Base-by-base conservation (phyloP, 2,113 vertebrate genomes). In the Chionodraco myersi region DNA sequence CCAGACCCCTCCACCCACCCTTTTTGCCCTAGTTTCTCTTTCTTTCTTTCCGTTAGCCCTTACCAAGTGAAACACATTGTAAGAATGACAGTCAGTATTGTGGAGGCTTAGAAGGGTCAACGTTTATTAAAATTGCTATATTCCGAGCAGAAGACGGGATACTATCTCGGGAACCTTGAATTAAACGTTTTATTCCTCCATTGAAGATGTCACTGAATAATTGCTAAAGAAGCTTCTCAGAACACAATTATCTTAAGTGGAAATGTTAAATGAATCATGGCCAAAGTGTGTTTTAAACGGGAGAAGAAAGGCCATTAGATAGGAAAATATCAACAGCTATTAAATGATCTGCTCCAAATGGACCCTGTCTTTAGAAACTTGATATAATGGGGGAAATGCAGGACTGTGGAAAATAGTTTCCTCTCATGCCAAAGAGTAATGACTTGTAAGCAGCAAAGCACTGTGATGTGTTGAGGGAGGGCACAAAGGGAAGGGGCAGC, bases 401-500 rank as follows among this genome's bases (percentile, higher is more conserved):
- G 14, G 12, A 54, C 45, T 23, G 44, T 78, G 14, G 84, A 65
- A 65, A 45, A 57, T 8, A 2, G 36, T 51, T 51, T 72, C 45
- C 10, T 73, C n/a, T 73, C 48, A 44, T n/a, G 54, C 59, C 16
- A 34, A 79, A 87, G 72, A 84, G 63, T 80, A 82, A 72, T 58
- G 70, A 49, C 44, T 82, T 72, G 78, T 80, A 78, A 80, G 74
- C 67, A 79, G 49, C 72, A 30, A 51, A 80, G 68, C 10, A 63
- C 59, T 36, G n/a, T 36, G n/a, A 76, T 58, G 74, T 78, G 74
- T 68, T 74, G 44, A 75, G 47, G 53, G 54, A 84, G 61, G 75
- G 72, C 85, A 77, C 56, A 80, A 72, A 80, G 72, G 79, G 78
- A 71, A 62, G 44, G 47, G 63, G 52, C 77, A 84, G 82, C 69